These are phyloP conservation scores for Pseudolaguvia tuberculata DNA, from an alignment of 2,113 vertebrate genomes.

Conservation along the genomic window DNA sequence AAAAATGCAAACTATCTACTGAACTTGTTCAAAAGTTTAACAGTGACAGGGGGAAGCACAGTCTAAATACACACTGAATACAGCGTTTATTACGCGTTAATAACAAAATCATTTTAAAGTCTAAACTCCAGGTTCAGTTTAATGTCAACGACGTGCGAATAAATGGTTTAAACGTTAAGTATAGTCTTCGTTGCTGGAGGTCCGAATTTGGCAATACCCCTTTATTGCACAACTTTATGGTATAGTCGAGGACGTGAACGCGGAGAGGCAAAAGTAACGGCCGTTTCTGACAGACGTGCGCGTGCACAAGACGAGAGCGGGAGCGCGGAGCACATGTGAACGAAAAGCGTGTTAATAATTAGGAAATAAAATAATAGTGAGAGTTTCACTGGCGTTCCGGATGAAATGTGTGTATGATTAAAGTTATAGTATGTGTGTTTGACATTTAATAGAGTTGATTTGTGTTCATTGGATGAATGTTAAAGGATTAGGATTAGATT, in stretches of 20 bases:
- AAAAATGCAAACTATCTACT: neutral
- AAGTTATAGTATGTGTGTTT: too few relatives aligned
- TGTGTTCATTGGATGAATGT: too few relatives aligned
- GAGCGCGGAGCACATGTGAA: too few relatives aligned
- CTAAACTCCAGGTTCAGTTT: accelerated
- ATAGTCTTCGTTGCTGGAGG: too few relatives aligned
- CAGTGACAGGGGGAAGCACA: neutral
- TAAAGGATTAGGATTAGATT: too few relatives aligned
- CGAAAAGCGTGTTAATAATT: too few relatives aligned
- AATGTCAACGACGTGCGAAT: neutral
- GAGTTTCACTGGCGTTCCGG: too few relatives aligned
- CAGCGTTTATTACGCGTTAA: neutral
- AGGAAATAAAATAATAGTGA: neutral
- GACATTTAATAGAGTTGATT: too few relatives aligned
- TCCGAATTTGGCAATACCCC: constrained; percentile 32
- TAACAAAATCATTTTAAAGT: too few relatives aligned
- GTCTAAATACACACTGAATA: neutral
- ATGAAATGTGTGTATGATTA: too few relatives aligned
- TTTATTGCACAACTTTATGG: constrained; percentile 58
- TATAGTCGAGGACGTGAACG: constrained; percentile 50
- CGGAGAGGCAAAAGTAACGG: constrained; percentile 43
- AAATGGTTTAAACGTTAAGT: neutral
- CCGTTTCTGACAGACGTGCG: constrained; percentile 23
- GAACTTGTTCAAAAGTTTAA: neutral
- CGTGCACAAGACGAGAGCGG: neutral